Percentiles rank a stretch among this genome's conserved stretches.
These are phyloP conservation scores for crab-eating macaque (Macaca fascicularis) DNA, from an alignment of 2,113 vertebrate species.

Conservation along the genomic window T2T-MFA8v1.1 NC_088376.1:109781001-109781500, in stretches of 20 bases:
- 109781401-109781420: neutral
- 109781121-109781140: neutral
- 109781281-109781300: neutral
- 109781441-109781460: neutral
- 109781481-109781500: neutral
- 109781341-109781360: neutral
- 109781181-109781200: neutral
- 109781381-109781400: neutral
- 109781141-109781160: neutral
- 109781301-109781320: neutral
- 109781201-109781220: neutral
- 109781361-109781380: neutral
- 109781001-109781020: rapidly evolving
- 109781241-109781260: neutral
- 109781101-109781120: neutral
- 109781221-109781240: neutral
- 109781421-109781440: neutral
- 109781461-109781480: neutral
- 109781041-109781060: neutral
- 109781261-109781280: neutral
- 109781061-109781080: neutral
- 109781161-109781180: neutral
- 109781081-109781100: neutral
- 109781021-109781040: neutral
- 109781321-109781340: neutral